These are phyloP conservation scores for Pangasius krempfi DNA, from an alignment of 2,797 vertebrate species.

Conservation along the genomic window DNA sequence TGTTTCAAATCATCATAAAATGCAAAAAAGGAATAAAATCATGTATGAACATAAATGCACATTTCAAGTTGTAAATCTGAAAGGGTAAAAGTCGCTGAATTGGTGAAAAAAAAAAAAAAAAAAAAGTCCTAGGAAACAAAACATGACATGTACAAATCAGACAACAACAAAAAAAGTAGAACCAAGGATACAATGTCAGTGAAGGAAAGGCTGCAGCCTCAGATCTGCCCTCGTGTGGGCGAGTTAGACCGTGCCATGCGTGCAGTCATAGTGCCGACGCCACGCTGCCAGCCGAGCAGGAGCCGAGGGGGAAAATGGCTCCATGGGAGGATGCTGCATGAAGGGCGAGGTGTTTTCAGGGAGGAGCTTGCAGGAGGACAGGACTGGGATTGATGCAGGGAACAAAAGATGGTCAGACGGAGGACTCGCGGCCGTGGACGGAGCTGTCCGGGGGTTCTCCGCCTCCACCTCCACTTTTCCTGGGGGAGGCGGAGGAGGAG, in stretches of 20 bases:
- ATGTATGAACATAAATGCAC: conserved; percentile 37
- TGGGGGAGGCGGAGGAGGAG: conserved; percentile 50
- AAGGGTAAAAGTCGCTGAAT: conserved; percentile 19
- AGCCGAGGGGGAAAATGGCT: conserved; percentile 21
- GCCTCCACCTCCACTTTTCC: conserved; percentile 62
- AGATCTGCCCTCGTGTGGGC: conserved; percentile 57
- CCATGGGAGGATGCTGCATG: conserved; percentile 9
- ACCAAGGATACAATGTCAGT: conserved; percentile 53
- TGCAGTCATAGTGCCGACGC: conserved; percentile 65
- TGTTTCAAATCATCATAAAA: conserved; percentile 40
- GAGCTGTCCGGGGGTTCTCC: conserved; percentile 70
- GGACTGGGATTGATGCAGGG: neutral
- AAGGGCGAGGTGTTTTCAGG: conserved; percentile 15
- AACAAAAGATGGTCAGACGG: conserved; percentile 73
- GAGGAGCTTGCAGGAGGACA: conserved; percentile 42
- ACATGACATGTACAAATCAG: conserved; percentile 51
- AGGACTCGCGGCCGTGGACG: conserved; percentile 78
- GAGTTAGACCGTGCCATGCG: conserved; percentile 46
- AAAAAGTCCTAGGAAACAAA: conserved; percentile 48
- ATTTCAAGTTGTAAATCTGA: conserved; percentile 48
- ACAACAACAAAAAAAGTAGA: conserved; percentile 40
- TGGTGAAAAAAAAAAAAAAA: conserved; percentile 22
- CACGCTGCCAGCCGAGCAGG: conserved; percentile 61
- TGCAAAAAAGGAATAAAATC: conserved; percentile 22
- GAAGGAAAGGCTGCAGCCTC: conserved; percentile 52